Conservation (phyloP, 2,888 invertebrate genomes). For the Microctonus brassicae region DNA sequence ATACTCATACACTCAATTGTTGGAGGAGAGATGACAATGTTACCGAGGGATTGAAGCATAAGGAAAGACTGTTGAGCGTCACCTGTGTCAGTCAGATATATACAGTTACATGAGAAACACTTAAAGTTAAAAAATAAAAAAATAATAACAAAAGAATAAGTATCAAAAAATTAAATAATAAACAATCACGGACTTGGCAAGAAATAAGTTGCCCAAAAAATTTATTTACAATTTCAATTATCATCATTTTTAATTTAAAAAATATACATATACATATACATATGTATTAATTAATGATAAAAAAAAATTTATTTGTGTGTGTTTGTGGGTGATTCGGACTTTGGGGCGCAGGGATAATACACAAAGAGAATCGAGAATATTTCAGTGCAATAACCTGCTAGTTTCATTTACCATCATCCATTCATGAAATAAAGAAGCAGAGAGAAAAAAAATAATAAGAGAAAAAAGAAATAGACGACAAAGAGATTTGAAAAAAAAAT, state of each 20-base stretch:
- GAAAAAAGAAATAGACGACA: background rate
- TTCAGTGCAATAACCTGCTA: conserved; percentile 27
- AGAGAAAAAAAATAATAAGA: too few relatives aligned
- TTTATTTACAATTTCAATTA: too few relatives aligned
- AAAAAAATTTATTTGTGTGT: too few relatives aligned
- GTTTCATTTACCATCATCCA: conserved; percentile 10
- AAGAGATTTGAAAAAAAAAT: too few relatives aligned
- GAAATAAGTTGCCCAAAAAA: too few relatives aligned
- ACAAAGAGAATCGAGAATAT: background rate
- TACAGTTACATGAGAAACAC: conserved; percentile 32
- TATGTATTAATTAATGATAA: too few relatives aligned
- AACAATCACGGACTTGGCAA: conserved; percentile 1
- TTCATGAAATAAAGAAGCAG: conserved; percentile 9
- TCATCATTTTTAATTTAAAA: too few relatives aligned
- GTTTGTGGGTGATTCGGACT: background rate
- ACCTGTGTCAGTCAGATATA: conserved; percentile 32
- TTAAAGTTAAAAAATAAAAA: background rate
- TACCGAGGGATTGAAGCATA: conserved; percentile 31
- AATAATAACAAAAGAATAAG: background rate
- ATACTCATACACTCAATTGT: background rate
- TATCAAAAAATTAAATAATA: background rate
- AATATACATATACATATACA: too few relatives aligned
- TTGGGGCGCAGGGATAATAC: background rate
- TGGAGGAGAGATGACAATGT: conserved; percentile 5
- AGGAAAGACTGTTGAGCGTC: conserved; percentile 33